phyloP scores from a whole-genome alignment of 2,113 vertebrate species.

The Apodemus sylvaticus region DNA sequence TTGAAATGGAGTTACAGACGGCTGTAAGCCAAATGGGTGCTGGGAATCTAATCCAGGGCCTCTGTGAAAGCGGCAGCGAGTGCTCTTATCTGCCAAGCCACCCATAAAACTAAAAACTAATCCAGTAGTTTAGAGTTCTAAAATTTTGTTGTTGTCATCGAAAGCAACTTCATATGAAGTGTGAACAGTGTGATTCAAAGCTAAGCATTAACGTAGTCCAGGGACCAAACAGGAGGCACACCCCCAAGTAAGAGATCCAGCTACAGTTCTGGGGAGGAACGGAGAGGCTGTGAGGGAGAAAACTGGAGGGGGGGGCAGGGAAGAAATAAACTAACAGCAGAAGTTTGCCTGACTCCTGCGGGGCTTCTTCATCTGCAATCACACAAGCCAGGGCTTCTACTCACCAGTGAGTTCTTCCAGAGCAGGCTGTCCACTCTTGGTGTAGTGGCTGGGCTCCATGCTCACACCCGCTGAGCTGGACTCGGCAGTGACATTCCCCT shows the following conservation, averaged over 20 bases:
- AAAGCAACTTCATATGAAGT: background rate
- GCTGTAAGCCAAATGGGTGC: background rate
- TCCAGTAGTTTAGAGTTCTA: background rate
- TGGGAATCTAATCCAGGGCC: background rate
- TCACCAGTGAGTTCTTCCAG: constrained; percentile 94
- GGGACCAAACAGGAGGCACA: background rate
- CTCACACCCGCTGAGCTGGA: constrained; percentile 85
- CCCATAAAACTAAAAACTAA: background rate
- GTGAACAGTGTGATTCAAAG: background rate
- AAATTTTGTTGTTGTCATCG: background rate
- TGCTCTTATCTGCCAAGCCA: background rate
- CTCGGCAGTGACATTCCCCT: constrained; percentile 89
- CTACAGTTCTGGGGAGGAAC: background rate
- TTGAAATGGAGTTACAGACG: background rate
- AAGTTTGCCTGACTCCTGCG: background rate
- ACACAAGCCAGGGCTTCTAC: background rate
- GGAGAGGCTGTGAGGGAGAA: background rate
- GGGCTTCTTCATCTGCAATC: background rate
- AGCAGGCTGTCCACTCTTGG: constrained; percentile 91
- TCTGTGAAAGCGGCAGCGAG: background rate
- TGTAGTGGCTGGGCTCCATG: constrained; percentile 89
- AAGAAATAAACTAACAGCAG: background rate
- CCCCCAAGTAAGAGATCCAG: background rate
- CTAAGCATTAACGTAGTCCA: background rate
- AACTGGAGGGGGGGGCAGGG: background rate